Base-by-base conservation (phyloP, 2,113 vertebrate genomes). In the Mystacornis crossleyi region DNA sequence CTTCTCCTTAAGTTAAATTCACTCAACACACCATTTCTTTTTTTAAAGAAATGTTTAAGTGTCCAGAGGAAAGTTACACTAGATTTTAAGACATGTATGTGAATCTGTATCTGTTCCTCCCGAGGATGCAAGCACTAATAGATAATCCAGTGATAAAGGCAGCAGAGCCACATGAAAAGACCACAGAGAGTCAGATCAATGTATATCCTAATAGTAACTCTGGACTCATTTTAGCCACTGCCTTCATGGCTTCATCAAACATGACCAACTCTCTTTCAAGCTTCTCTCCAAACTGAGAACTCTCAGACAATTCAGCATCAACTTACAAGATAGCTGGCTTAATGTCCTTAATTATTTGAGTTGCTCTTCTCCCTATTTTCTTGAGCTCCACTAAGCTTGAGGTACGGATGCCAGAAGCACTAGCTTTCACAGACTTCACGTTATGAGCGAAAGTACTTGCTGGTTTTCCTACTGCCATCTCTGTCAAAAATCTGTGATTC, bases 51-150 rank as follows among this genome's bases (percentile, higher is more conserved):
- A n/a, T 42, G 4, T n/a, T 34, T 15, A 24, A 72, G 13, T 33
- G 45, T 51, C 36, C 61, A 55, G 16, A 58, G 19, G 15, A 23
- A 71, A 83, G 13, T 71, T 42, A 42, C 40, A 42, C 40, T 42
- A 42, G 40, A 42, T 42, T 42, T 42, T 42, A 42, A 42, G 40
- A 42, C 40, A 14, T 42, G 40, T 42, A 42, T 42, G 40, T 42
- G 40, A 42, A 42, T 42, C 79, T 75, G 9, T 42, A 36, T 34
- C 55, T 31, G 13, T 16, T 81, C n/a, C 62, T 82, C 40, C 31
- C 0, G 1, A 80, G 51, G 33, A 82, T 10, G 18, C 2, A 0
- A 86, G 21, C 28, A 42, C 40, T 67, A 10, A 5, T 1, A 81
- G 47, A 50, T 23, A 45, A 33, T 28, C 33, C 42, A 34, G 45